Percentiles rank a stretch among this genome's conserved stretches.
Conservation (phyloP, 2,797 vertebrate genomes). For the Rhynchotus rufescens region DNA sequence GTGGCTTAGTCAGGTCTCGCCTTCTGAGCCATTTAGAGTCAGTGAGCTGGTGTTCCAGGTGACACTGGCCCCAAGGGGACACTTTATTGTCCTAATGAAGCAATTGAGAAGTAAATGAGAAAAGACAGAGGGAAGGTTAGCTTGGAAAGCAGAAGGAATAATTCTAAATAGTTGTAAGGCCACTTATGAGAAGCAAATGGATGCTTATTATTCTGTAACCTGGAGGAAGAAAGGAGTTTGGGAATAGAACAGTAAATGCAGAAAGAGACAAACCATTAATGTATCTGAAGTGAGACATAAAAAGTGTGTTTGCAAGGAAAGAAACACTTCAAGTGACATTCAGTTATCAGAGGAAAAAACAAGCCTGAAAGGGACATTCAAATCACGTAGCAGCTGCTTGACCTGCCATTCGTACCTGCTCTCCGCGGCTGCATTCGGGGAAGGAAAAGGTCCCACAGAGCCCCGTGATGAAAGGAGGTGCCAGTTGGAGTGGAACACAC, state of each 20-base stretch:
- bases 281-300: not conserved
- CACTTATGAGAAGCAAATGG: constrained; percentile 7
- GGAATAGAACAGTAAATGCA: not conserved
- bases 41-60: not conserved
- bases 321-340: not conserved
- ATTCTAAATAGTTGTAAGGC: not conserved
- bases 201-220: constrained; percentile 16
- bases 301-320: constrained; percentile 7
- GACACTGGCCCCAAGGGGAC: not conserved
- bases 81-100: constrained; percentile 7
- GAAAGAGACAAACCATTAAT: constrained; percentile 4
- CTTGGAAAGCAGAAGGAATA: not conserved
- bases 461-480: not conserved
- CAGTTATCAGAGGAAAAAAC: not conserved
- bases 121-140: not conserved
- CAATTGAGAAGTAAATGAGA: constrained; percentile 1
- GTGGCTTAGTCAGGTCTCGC: not conserved
- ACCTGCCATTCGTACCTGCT: constrained; percentile 32
- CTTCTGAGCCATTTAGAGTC: not conserved
- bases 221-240: not conserved
- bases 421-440: not conserved
- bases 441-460: constrained; percentile 23
- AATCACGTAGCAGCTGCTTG: constrained; percentile 3
- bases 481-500: not conserved
- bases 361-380: not conserved